Base-by-base conservation (phyloP, 2,797 vertebrate species). In the Sus cebifrons region DNA sequence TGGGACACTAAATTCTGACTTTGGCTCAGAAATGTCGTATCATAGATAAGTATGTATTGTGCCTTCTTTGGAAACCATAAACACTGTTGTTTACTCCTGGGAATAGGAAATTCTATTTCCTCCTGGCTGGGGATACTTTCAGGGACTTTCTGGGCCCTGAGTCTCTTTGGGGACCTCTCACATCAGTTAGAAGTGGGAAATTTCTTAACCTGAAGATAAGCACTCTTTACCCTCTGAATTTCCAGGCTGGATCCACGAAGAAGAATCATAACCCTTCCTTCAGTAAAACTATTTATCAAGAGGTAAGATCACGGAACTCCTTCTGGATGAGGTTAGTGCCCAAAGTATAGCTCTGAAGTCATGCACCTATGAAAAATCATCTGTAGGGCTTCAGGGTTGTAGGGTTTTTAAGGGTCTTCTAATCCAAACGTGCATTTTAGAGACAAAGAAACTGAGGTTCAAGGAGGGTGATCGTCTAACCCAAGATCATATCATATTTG, bases 201-300 rank as follows among this genome's bases (percentile, higher is more conserved):
- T 49, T 40, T 54, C 32, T 84, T 15, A 58, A 29, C 27, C 60
- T 62, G 74, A 85, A 75, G 3, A 60, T 86, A 89, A 93, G 23
- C 1, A 8, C 64, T 92, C 68, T 96, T 82, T 75, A 3, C 25
- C 8, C 21, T 89, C 13, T 96, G 60, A 58, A 85, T 96, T 97
- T 97, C 73, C 75, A 97, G 97, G 29, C 74, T 92, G 78, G 40
- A 75, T 71, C 82, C 54, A 96, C 94, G 92, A 89, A 94, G 92
- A 86, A 0, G 27, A 94, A 62, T 5, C 29, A 25, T 2, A 78
- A 12, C 13, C 12, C 64, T 14, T 21, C 96, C 16, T 6, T 8
- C 6, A 21, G 0, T 14, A 10, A 3, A 12, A 96, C 97, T 0
- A 7, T 97, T 73, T 97, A 97, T 1, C 93, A 94, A 12, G 92